Evolutionary conservation across 2,113 vertebrate species (phyloP), one percentile per base, ranked within the genome.

Genomic region (Brienomyrus brachyistius): DNA sequence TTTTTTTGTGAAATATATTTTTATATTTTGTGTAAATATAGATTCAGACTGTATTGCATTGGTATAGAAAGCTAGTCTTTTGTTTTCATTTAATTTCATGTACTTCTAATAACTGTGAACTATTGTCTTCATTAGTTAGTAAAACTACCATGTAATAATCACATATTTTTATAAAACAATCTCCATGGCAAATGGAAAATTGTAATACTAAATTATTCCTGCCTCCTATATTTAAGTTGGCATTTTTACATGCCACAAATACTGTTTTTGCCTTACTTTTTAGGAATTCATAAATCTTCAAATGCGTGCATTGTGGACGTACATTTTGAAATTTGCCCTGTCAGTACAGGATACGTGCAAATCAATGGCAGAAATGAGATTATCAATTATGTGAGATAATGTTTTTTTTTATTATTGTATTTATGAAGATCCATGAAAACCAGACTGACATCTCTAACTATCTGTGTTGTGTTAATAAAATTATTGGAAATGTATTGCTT

Each of bases 1-100:
- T 95, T 94, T 95, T 95, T 93, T 94, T 94, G 94, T 95, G 95
- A 97, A 97, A 97, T 98, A 96, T 98, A 98, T 99, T 99, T 99
- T 99, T 99, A 95, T 99, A 99, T 96, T 93, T 94, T 90, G 88
- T 96, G 95, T 96, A 95, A 94, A 96, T 96, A 94, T 92, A 90
- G 92, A 90, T 92, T 92, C 48, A 93, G 88, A 93, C 92, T 94
- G 47, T 94, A 92, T 94, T 92, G 82, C 84, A 27, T 91, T 89
- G 74, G 86, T 91, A 88, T 93, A 92, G 93, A 91, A 86, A 87
- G 87, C 90, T 47, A 89, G 43, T 89, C 52, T 87, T 82, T 83
- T 62, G 51, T 85, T 93, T 93, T 91, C 56, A 40, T 89, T 45
- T 90, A 45, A 87, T 52, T 84, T 90, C 45, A 47, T 62, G 52